Evolutionary conservation across 1,140 invertebrate genomes (phyloP).

Genomic region (Listronotus oregonensis): DNA sequence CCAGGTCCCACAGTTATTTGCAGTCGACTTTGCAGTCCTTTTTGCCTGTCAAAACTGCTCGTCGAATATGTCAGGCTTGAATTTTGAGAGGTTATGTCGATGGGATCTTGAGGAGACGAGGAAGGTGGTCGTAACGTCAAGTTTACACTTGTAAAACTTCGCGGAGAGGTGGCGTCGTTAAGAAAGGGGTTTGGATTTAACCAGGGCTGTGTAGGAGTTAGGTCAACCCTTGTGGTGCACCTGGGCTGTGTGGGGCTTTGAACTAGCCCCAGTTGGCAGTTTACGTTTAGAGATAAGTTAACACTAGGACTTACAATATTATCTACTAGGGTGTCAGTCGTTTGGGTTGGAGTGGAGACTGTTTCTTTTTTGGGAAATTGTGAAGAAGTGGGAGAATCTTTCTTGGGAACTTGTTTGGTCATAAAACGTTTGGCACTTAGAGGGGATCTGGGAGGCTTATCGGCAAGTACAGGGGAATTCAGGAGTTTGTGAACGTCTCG

Average conservation of each 20-base stretch:
- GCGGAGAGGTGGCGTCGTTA: constrained; percentile 53
- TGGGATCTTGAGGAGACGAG: constrained; percentile 64
- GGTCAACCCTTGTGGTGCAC: constrained; percentile 56
- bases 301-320: constrained; percentile 43
- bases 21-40: constrained; percentile 69
- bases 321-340: constrained; percentile 47
- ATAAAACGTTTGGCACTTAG: constrained; percentile 59
- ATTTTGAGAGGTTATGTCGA: constrained; percentile 69
- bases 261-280: constrained; percentile 63
- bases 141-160: constrained; percentile 71
- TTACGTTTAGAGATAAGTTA: constrained; percentile 64
- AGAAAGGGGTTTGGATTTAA: constrained; percentile 46
- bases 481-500: constrained; percentile 49
- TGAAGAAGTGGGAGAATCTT: constrained; percentile 43
- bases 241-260: constrained; percentile 50
- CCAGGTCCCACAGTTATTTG: constrained; percentile 75
- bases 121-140: constrained; percentile 67
- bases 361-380: constrained; percentile 44
- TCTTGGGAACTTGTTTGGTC: constrained; percentile 35
- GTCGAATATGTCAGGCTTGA: constrained; percentile 68
- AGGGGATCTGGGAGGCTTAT: constrained; percentile 53
- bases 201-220: constrained; percentile 58
- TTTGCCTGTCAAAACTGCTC: constrained; percentile 63
- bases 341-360: constrained; percentile 50
- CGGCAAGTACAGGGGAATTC: constrained; percentile 49